Evolutionary conservation across 2,797 vertebrate species (phyloP), one percentile per base, ranked within the genome.

Genomic region (Distichodus sexfasciatus): DNA sequence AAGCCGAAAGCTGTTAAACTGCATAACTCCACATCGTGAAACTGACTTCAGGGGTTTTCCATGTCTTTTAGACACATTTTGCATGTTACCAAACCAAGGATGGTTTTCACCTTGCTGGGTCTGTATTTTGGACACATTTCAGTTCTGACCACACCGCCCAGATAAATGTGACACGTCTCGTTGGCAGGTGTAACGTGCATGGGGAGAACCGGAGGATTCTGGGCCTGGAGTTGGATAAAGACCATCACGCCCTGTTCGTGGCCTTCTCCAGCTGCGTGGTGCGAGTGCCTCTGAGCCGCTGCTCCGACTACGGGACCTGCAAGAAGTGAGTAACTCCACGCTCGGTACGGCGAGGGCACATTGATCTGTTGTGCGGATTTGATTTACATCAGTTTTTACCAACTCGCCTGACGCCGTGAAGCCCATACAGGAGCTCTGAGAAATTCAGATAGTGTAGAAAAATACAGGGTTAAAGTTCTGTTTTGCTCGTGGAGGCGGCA

Each of bases 241-340:
- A 93, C 15, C 91, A 92, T 58, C 94, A 95, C 1, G 90, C 92
- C 0, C 67, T 97, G 59, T 96, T 94, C 2, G 94, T 96, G 78
- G 94, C 94, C 2, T 97, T 96, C 72, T 91, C 93, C 10, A 87
- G 94, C 83, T 96, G 94, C 0, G 88, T 97, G 40, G 85, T 94
- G 74, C 90, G 92, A 0, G 86, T 96, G 51, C 92, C 93, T 0
- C 92, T 97, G 71, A 96, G 95, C 79, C 93, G 86, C 55, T 97
- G 95, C 57, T 69, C 84, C 0, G 79, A 87, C 65, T 91, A 94
- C 24, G 89, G 86, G 65, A 79, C 84, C 70, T 97, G 94, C 84
- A 91, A 83, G 62, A 94, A 90, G 95, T 97, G 73, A 93, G 93
- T 87, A 11, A 31, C 31, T 15, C 26, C 55, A 9, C 7, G 3